Evolutionary conservation across 2,888 invertebrate genomes (phyloP).

Genomic region (Clostera curtula): DNA sequence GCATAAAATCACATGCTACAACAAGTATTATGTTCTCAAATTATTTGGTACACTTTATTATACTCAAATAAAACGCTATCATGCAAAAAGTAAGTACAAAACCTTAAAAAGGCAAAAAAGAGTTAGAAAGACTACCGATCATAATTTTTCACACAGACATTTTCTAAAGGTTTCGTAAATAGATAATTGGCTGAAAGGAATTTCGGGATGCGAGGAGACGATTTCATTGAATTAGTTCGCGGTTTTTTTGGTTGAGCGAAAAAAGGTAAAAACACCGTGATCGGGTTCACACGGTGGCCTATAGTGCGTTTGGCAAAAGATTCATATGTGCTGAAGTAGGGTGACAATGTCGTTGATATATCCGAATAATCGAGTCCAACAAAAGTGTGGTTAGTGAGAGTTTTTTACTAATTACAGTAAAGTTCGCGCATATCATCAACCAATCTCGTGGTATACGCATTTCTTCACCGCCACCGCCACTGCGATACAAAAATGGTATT

Average conservation of each 20-base stretch:
- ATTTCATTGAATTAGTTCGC: slow-evolving; percentile 24
- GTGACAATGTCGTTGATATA: slow-evolving; percentile 29
- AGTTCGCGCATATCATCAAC: no score
- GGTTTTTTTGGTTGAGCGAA: slow-evolving; percentile 33
- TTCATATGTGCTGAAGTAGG: slow-evolving; percentile 46
- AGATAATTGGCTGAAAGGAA: slow-evolving; percentile 18
- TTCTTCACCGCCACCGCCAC: no score
- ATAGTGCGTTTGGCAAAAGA: slow-evolving; percentile 46
- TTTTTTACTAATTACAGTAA: no score
- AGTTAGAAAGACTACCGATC: slow-evolving; percentile 13
- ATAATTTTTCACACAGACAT: slow-evolving; percentile 11
- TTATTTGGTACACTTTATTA: no score
- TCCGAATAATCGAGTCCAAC: no score
- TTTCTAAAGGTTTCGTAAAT: slow-evolving; percentile 12
- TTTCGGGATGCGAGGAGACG: slow-evolving; percentile 15
- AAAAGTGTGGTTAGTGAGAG: no score
- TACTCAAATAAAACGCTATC: no score
- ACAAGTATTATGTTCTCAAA: no score
- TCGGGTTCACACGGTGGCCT: slow-evolving; percentile 54
- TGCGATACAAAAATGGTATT: no score
- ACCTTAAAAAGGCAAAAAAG: neutral
- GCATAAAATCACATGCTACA: no score
- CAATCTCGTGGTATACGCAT: no score
- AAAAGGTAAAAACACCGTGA: slow-evolving; percentile 44
- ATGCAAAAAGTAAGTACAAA: no score